phyloP scores from a whole-genome alignment of 2,113 vertebrate genomes.

The Phainopepla nitens region DNA sequence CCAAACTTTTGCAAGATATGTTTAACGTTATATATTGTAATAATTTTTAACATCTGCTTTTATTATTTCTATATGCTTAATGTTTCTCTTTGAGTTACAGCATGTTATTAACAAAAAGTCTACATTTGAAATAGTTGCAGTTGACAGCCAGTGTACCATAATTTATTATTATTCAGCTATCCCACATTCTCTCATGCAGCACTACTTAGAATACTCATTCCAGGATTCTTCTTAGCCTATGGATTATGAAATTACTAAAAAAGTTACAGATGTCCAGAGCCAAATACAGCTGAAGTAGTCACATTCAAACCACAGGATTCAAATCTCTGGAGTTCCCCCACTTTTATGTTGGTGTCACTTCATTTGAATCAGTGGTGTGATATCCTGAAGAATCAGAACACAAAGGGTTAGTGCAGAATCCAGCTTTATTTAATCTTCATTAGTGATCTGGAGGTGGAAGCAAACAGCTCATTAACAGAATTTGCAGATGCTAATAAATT shows the following conservation, averaged over 20 bases:
- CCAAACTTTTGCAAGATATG: background rate
- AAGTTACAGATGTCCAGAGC: background rate
- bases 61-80: background rate
- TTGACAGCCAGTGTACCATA: background rate
- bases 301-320: background rate
- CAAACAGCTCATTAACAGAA: slow-evolving; percentile 52
- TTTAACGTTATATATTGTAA: background rate
- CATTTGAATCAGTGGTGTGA: background rate
- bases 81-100: background rate
- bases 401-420: slow-evolving; percentile 11
- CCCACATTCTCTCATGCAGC: background rate
- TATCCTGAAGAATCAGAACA: background rate
- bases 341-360: background rate
- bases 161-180: background rate
- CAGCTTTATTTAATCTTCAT: slow-evolving; percentile 58
- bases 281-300: background rate
- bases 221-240: background rate
- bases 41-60: background rate
- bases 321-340: background rate
- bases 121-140: background rate
- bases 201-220: background rate
- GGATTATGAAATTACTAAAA: background rate
- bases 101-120: background rate
- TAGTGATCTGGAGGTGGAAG: slow-evolving; percentile 48
- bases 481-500: slow-evolving; percentile 63